Evolutionary conservation across 2,797 vertebrate genomes (phyloP), one percentile per base, ranked within the genome.

Genomic region (Cryptoblepharus egeriae): DNA sequence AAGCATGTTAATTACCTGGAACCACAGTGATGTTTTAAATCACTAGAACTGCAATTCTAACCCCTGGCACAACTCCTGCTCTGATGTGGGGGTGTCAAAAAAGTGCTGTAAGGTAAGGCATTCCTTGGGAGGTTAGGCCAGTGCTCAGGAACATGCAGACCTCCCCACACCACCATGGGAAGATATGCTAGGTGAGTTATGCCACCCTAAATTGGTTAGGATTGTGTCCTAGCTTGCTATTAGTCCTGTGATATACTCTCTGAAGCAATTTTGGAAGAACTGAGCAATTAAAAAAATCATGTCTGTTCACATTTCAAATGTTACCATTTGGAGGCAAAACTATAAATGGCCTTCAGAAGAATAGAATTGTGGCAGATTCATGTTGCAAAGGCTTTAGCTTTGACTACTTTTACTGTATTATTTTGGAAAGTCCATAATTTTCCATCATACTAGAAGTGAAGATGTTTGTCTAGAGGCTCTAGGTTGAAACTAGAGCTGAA

Each of bases 391-490:
- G 85, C 57, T 87, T 93, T 92, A 92, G 88, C 93, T 89, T 73
- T 88, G 88, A 84, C 45, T 1, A 26, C 81, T 89, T 94, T 92
- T 85, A 88, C 89, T 92, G 77, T 89, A 82, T 95, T 93, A 91
- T 92, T 93, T 42, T 92, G 81, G 93, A 86, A 1, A 39, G 86
- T 92, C 90, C 91, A 83, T 93, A 87, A 93, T 93, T 92, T 93
- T 81, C 35, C 69, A 39, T 39, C 12, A 79, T 88, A 90, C 90
- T 87, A 67, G 90, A 93, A 93, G 64, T 80, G 88, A 88, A 92
- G 93, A 93, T 92, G 86, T 93, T 91, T 87, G 88, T 91, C 79
- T 77, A 55, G 77, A 89, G 75, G 39, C 49, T 11, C n/a, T n/a
- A n/a, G n/a, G n/a, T n/a, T n/a, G n/a, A n/a, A n/a, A n/a, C n/a